phyloP scores from a whole-genome alignment of 2,797 vertebrate genomes.

The Etheostoma nigrum region DNA sequence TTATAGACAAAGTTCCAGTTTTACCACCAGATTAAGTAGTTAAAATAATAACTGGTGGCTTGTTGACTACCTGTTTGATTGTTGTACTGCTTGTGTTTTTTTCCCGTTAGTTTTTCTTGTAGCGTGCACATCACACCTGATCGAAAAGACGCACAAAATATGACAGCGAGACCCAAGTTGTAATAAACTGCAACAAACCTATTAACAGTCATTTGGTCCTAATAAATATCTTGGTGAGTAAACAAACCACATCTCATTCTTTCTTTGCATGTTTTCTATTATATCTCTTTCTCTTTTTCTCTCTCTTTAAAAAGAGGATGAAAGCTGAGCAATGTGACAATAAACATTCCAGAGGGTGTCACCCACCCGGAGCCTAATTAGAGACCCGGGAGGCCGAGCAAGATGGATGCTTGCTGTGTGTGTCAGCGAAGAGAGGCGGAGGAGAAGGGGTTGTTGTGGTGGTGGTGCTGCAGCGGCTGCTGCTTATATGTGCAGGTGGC shows the following conservation, averaged over 20 bases:
- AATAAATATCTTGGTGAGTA: not conserved
- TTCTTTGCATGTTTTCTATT: slow-evolving; percentile 24
- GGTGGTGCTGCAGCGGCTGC: slow-evolving; percentile 43
- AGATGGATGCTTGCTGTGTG: slow-evolving; percentile 74
- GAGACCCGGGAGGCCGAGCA: slow-evolving; percentile 70
- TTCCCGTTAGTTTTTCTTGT: not conserved
- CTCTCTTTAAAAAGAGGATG: slow-evolving; percentile 39
- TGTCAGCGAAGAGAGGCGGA: slow-evolving; percentile 61
- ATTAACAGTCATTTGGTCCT: not conserved
- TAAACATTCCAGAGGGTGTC: slow-evolving; percentile 78
- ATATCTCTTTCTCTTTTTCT: slow-evolving; percentile 18
- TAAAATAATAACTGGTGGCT: not conserved
- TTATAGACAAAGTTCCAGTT: not conserved
- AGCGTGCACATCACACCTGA: not conserved
- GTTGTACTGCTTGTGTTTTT: not conserved
- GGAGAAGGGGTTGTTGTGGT: slow-evolving; percentile 14
- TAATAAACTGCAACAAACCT: not conserved
- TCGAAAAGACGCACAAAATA: not conserved
- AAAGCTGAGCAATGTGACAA: slow-evolving; percentile 62
- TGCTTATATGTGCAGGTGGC: slow-evolving; percentile 78
- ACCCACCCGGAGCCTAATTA: slow-evolving; percentile 77
- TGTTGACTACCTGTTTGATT: not conserved
- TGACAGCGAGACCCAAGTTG: not conserved
- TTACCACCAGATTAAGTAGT: not conserved
- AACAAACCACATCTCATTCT: not conserved